Base-by-base conservation (phyloP, 2,888 invertebrate genomes). In the Andrena marginata region DNA sequence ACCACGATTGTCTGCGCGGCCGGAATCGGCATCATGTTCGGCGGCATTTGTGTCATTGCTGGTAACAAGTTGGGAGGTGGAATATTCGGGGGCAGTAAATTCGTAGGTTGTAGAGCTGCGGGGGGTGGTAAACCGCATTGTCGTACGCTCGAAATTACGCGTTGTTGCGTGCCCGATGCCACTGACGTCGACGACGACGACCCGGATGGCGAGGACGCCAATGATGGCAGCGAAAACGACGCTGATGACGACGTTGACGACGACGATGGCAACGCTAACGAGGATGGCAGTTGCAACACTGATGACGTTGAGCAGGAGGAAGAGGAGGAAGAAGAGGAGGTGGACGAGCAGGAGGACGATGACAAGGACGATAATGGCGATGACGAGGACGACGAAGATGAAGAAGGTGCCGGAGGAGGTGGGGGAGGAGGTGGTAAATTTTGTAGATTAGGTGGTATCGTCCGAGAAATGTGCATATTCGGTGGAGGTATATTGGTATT, bases 381-480 rank as follows among this genome's bases (percentile, higher is more conserved):
- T 7, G 20, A 49, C 3, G 73, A 35, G 5, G 68, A 68, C 1
- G 62, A 8, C 49, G 56, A n/a, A 7, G 63, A 20, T 26, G 49
- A 29, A 26, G 51, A 42, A 16, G 29, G 51, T n/a, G 65, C 5
- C 3, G 77, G 54, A 3, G 51, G 62, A 26, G 77, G 33, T 16
- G 70, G 70, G 76, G 70, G 71, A 10, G 85, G 94, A 6, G 94
- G 94, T 51, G 95, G 95, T 71, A 95, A 94, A 77, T 93, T 94
- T 79, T 94, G 90, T 6, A 95, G 92, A 82, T 94, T 96, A 91
- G 92, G 84, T 62, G 89, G 92, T 86, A 88, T 92, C 88, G 80
- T 94, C 89, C 77, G 91, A 88, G 78, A 90, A 83, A 85, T 88
- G 84, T 82, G 92, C 80, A 91, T 84, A 59, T 87, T 90, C 48